Base-by-base conservation (phyloP, 2,888 invertebrate genomes). In the Orgyia antiqua region DNA sequence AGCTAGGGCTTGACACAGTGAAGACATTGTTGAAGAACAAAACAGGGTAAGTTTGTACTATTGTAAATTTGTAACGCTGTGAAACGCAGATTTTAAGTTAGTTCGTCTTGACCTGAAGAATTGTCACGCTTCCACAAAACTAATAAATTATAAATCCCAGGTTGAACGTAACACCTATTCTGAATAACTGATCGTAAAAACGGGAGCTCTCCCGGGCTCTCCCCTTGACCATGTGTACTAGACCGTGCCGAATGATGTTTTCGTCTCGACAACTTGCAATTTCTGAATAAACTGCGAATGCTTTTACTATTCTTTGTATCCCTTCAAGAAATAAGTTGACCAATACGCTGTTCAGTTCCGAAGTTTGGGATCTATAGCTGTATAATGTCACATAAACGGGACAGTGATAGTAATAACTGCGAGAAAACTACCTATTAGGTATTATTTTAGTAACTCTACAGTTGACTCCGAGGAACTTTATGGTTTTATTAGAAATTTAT, bases 291-390 rank as follows among this genome's bases (percentile, higher is more conserved):
- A 42, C 38, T 26, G 5, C 13, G 24, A 39, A 33, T 24, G 29
- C 26, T 19, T 13, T 21, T 27, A 42, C 41, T 47, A 47, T 50
- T 58, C 50, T 39, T 36, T 48, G 43, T 52, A 50, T 54, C 42
- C 39, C 42, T 45, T 52, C 45, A 50, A 44, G 62, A 57, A 60
- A 68, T 63, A 49, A 41, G 45, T 58, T 63, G 55, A 51, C 48
- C 45, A 40, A 44, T 41, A 53, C 45, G 30, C 30, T 45, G 42
- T 42, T 53, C 42, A 54, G 44, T 58, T 48, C 39, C 45, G 50
- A 75, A 69, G 58, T 74, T 76, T 58, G 38, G 42, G 50, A 42
- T 68, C 74, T 74, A 77, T 73, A 58, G 57, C 59, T 46, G 33
- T 62, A 55, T 68, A 63, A 69, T 62, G 62, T 53, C 35, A 59